A percentile compares a stretch with the other conserved stretches of the same genome.
Evolutionary conservation across 2,888 invertebrate genomes (phyloP).

Genomic region (Tetragnatha montana): DNA sequence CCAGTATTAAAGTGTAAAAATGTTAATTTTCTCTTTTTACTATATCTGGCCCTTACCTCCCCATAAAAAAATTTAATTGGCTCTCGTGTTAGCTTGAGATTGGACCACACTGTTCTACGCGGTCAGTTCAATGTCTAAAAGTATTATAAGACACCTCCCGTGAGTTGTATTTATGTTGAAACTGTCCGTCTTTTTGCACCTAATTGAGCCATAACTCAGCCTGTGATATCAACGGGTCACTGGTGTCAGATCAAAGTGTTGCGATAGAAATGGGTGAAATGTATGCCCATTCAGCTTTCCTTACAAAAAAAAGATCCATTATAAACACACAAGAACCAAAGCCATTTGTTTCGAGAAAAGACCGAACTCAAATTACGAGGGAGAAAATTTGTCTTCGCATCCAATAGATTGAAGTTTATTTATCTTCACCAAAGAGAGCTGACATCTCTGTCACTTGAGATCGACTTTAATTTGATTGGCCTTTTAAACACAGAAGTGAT

Average conservation of each 20-base stretch:
- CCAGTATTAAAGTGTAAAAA: too few species aligned
- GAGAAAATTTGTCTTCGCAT: background rate
- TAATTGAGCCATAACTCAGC: slow-evolving; percentile 22
- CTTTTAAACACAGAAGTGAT: background rate
- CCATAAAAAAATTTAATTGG: too few species aligned
- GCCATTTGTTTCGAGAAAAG: background rate
- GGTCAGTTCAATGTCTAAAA: too few species aligned
- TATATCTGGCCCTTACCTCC: too few species aligned
- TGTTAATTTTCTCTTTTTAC: too few species aligned
- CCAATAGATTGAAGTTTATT: background rate
- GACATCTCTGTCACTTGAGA: background rate
- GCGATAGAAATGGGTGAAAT: slow-evolving; percentile 17
- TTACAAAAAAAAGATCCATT: slow-evolving; percentile 34
- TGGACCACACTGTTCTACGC: too few species aligned
- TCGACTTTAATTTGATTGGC: background rate
- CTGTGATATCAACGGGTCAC: slow-evolving; percentile 33
- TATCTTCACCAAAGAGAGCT: background rate
- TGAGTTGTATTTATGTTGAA: slow-evolving; percentile 26
- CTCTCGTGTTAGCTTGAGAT: too few species aligned
- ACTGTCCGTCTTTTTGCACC: slow-evolving; percentile 35
- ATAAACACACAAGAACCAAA: slow-evolving; percentile 40
- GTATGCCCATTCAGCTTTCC: slow-evolving; percentile 13
- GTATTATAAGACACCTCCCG: background rate
- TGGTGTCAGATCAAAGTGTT: slow-evolving; percentile 40
- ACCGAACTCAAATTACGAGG: background rate